A percentile compares a stretch with the other conserved stretches of the same genome.
Conservation (phyloP, 2,888 invertebrate species). For the Ophion obscuratus region DNA sequence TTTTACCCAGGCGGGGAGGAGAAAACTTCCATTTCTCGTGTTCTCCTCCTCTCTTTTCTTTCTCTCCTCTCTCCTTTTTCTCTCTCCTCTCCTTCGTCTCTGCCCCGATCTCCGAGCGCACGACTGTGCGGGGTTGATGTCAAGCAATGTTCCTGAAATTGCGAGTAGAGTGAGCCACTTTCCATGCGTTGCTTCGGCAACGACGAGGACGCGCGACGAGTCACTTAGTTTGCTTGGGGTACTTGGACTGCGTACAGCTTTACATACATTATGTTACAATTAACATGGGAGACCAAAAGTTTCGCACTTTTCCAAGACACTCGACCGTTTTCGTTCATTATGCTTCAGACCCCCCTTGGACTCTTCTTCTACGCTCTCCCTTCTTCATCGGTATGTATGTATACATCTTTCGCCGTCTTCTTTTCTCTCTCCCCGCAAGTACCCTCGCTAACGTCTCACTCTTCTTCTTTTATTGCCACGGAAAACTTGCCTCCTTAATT, state of each 20-base stretch:
- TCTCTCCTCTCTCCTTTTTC: background rate
- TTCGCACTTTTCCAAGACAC: constrained; percentile 69
- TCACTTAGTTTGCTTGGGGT: constrained; percentile 70
- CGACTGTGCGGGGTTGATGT: background rate
- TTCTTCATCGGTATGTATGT: background rate
- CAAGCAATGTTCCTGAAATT: constrained; percentile 1
- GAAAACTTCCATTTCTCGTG: constrained; percentile 27
- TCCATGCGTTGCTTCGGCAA: constrained; percentile 12
- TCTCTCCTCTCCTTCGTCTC: background rate
- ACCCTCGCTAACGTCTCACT: constrained; percentile 35
- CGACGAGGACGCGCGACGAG: constrained; percentile 17
- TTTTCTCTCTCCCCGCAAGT: constrained; percentile 13
- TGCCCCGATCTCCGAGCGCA: background rate
- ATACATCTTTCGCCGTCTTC: background rate
- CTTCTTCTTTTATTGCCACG: constrained; percentile 67
- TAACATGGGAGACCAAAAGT: constrained; percentile 73
- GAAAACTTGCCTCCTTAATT: constrained; percentile 74
- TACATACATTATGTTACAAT: constrained; percentile 77
- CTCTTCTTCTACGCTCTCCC: background rate
- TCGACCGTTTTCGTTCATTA: constrained; percentile 34
- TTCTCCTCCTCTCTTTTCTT: constrained; percentile 9
- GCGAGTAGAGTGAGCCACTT: background rate
- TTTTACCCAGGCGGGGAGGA: constrained; percentile 9
- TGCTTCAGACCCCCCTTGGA: constrained; percentile 38
- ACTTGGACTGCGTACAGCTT: constrained; percentile 70